phyloP scores from a whole-genome alignment of 1,140 invertebrate species.

The Macrobrachium nipponense region DNA sequence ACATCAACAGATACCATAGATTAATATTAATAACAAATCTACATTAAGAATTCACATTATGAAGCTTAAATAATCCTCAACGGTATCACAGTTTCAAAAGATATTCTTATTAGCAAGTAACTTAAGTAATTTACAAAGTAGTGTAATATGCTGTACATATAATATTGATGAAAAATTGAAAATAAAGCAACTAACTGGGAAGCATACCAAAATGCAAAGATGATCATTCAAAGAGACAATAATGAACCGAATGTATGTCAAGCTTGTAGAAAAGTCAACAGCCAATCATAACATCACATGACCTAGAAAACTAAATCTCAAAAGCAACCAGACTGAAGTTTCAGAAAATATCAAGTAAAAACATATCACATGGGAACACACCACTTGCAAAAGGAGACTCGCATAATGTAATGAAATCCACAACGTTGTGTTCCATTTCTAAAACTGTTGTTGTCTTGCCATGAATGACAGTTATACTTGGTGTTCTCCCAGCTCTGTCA shows the following conservation, averaged over 20 bases:
- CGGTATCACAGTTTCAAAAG: background rate
- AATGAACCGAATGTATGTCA: too few species aligned
- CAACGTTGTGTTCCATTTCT: conserved; percentile 98
- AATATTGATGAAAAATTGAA: background rate
- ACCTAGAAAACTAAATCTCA: background rate
- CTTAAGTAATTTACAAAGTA: background rate
- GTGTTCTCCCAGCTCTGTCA: conserved; percentile 88
- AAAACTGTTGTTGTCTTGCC: conserved; percentile 95
- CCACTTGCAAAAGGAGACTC: conserved; percentile 93
- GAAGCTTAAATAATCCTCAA: conserved; percentile 6
- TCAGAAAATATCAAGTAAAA: too few species aligned
- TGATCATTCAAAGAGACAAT: too few species aligned
- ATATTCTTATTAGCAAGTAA: conserved; percentile 7
- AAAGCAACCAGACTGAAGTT: too few species aligned
- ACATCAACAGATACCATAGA: background rate
- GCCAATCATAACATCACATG: too few species aligned
- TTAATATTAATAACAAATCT: too few species aligned
- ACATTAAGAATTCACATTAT: background rate
- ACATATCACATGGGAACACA: conserved; percentile 69
- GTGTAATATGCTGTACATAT: background rate
- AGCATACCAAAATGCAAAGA: background rate
- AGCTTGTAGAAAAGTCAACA: too few species aligned
- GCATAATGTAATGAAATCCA: conserved; percentile 96
- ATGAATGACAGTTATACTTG: conserved; percentile 95
- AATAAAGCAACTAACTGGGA: background rate